Conservation (phyloP, 2,888 invertebrate genomes). For the Phyllotreta cruciferae region DNA sequence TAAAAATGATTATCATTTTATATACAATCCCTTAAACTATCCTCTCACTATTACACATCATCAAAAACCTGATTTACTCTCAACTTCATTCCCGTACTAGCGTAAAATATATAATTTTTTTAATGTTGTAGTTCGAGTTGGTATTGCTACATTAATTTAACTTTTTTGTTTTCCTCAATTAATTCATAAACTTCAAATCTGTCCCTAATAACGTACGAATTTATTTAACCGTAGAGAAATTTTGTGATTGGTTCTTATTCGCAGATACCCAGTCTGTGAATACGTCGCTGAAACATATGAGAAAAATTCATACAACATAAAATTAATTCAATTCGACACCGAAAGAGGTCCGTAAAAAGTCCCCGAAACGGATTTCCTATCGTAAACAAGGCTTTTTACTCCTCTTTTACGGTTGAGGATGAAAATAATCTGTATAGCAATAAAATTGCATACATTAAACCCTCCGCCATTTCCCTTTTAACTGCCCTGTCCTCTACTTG, state of each 20-base stretch:
- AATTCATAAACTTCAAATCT: too few species aligned
- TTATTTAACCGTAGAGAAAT: conserved; percentile 83
- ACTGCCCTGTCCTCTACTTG: too few species aligned
- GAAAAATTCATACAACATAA: conserved; percentile 16
- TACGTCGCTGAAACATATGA: conserved; percentile 76
- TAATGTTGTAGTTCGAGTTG: conserved; percentile 39
- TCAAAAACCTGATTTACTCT: conserved; percentile 35
- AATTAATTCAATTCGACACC: conserved; percentile 11
- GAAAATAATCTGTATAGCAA: too few species aligned
- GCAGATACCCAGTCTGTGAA: conserved; percentile 89
- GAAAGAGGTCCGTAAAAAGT: background rate
- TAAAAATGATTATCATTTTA: conserved; percentile 56
- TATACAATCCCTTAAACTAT: conserved; percentile 52
- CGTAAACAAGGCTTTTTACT: too few species aligned
- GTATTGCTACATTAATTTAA: conserved; percentile 50
- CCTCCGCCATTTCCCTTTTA: too few species aligned
- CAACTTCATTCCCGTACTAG: conserved; percentile 38
- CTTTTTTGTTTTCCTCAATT: conserved; percentile 35
- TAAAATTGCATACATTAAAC: too few species aligned
- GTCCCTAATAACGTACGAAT: conserved; percentile 36
- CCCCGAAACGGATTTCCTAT: too few species aligned
- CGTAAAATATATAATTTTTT: conserved; percentile 33
- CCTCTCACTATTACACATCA: conserved; percentile 52
- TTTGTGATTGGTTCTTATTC: conserved; percentile 80
- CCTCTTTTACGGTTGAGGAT: too few species aligned